Evolutionary conservation across 2,113 vertebrate species (phyloP), one percentile per base, ranked within the genome.

Genomic region (Catharus bicknelli): DNA sequence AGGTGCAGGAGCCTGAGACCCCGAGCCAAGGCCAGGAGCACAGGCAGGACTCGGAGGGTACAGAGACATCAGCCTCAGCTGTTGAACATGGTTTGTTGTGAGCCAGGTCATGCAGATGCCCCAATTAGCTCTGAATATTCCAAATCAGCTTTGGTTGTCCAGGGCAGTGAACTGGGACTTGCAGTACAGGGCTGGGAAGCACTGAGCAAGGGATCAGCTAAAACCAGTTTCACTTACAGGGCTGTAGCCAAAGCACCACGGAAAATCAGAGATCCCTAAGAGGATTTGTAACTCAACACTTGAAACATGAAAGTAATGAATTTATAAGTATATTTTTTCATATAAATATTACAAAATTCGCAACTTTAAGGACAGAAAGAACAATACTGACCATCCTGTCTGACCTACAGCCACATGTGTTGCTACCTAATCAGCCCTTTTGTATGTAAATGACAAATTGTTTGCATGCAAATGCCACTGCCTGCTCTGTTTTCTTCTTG

Each of bases 391-490:
- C 62, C 34, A 29, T 30, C 50, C 57, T 48, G 29, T 47, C 77
- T 83, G 91, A 94, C 78, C 70, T 76, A 36, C 25, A 79, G 78
- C 58, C 84, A 82, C 34, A 20, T 14, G 29, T 16, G 43, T 48
- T 82, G 26, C 54, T 88, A 76, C 42, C 74, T 90, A 63, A 89
- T 90, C 74, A 90, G 40, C 19, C 40, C 42, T 92, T 94, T 92
- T 90, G 50, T 84, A 89, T 94, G 76, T 21, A 91, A 94, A 94
- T 72, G 80, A 43, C 61, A 84, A 79, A 72, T 85, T 64, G 61
- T 95, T 88, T 91, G 70, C 73, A 84, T 79, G 66, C 64, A 95
- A 95, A 94, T 85, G 58, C 34, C 81, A 51, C 58, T 87, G 78
- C 18, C 70, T 76, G 34, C 58, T 86, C 50, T 54, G 81, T 76